These are phyloP conservation scores for Sorex maritimensis DNA, from an alignment of 2,797 vertebrate species.

Conservation along the genomic window DNA sequence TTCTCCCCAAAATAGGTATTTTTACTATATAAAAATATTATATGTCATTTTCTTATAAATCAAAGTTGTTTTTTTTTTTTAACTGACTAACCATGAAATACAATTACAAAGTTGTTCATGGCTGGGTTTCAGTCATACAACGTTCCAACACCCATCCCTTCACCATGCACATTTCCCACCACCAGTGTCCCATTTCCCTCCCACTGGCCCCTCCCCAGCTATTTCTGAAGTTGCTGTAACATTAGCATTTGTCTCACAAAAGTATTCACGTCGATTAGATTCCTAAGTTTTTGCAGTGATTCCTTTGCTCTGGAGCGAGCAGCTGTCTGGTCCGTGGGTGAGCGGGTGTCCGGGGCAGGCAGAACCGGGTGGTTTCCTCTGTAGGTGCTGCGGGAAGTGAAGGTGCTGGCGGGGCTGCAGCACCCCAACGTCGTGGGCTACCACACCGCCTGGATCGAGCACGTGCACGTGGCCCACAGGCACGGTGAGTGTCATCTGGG, in stretches of 20 bases:
- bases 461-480: constrained; percentile 92
- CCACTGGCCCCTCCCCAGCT: too few relatives aligned
- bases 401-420: constrained; percentile 97
- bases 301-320: neutral
- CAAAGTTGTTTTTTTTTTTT: too few relatives aligned
- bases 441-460: constrained; percentile 99
- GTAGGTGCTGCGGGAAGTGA: constrained; percentile 97
- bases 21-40: too few relatives aligned
- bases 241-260: neutral
- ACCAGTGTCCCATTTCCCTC: too few relatives aligned
- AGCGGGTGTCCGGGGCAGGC: neutral
- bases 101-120: too few relatives aligned
- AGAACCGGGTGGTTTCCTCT: neutral
- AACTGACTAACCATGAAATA: too few relatives aligned
- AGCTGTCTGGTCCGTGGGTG: neutral
- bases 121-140: too few relatives aligned
- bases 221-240: neutral
- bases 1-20: too few relatives aligned
- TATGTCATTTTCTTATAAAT: too few relatives aligned
- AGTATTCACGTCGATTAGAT: neutral
- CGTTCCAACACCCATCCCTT: too few relatives aligned
- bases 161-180: too few relatives aligned
- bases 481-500: constrained; percentile 84
- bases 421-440: constrained; percentile 97
- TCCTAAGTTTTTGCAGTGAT: neutral